These are phyloP conservation scores for Zeugodacus cucurbitae DNA, from an alignment of 1,140 invertebrate genomes.

Conservation along the genomic window DNA sequence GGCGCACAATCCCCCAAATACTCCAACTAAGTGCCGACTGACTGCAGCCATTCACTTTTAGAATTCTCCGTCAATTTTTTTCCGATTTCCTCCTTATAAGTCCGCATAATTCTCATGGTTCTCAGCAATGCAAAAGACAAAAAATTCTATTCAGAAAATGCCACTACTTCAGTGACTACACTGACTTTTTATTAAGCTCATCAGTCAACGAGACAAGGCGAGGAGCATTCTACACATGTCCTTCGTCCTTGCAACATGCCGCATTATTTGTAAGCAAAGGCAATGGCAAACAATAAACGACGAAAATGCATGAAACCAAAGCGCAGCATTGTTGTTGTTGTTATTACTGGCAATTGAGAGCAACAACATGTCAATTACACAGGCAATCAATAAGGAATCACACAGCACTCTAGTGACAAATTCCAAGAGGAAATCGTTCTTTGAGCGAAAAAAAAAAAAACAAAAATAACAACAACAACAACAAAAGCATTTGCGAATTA, in stretches of 20 bases:
- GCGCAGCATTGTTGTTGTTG: not conserved
- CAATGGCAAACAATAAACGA: not conserved
- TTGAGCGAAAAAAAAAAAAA: not conserved
- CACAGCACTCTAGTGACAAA: not conserved
- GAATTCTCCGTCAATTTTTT: not conserved
- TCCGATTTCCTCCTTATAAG: not conserved
- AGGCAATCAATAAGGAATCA: constrained; percentile 36
- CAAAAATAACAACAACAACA: not conserved
- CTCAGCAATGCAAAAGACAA: not conserved
- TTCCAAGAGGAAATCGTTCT: constrained; percentile 25
- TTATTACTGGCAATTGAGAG: not conserved
- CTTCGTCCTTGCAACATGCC: not conserved
- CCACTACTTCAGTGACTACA: not conserved
- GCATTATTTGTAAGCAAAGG: not conserved
- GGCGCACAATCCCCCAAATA: not conserved
- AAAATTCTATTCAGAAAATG: not conserved
- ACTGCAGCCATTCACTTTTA: not conserved
- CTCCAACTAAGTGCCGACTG: not conserved
- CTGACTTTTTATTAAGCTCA: constrained; percentile 37
- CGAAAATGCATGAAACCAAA: constrained; percentile 12
- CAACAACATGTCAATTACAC: constrained; percentile 25
- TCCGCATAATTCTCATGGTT: not conserved
- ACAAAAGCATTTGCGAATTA: not conserved
- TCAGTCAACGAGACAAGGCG: constrained; percentile 11
- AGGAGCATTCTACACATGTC: not conserved